A percentile compares a stretch with the other conserved stretches of the same genome.
Evolutionary conservation across 2,888 invertebrate species (phyloP).

Genomic region (Tethea ocularis): DNA sequence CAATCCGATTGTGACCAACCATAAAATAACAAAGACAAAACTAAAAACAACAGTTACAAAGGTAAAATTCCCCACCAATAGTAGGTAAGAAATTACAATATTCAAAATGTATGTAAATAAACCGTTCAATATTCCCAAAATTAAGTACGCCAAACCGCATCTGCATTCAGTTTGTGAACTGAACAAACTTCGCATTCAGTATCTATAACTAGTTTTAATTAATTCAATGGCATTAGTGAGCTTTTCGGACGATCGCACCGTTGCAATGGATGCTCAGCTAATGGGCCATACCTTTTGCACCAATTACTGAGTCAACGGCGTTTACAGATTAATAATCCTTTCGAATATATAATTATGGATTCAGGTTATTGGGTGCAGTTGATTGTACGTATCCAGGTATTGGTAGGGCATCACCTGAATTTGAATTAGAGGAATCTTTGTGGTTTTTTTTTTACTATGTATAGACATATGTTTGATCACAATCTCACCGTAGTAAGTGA

Average conservation of each 20-base stretch:
- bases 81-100: slow-evolving; percentile 1
- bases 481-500: no score
- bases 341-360: background rate
- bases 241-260: slow-evolving; percentile 41
- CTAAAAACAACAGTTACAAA: background rate
- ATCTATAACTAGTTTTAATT: slow-evolving; percentile 40
- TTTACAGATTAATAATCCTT: slow-evolving; percentile 16
- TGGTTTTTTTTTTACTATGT: no score
- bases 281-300: slow-evolving; percentile 29
- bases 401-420: background rate
- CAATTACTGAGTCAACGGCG: slow-evolving; percentile 12
- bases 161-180: slow-evolving; percentile 16
- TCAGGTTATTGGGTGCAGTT: background rate
- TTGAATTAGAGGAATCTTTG: background rate
- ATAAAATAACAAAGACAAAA: background rate
- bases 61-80: background rate
- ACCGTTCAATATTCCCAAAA: slow-evolving; percentile 15
- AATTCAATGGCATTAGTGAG: slow-evolving; percentile 43
- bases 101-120: slow-evolving; percentile 5
- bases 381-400: background rate
- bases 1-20: background rate
- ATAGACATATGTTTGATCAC: no score
- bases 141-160: slow-evolving; percentile 12
- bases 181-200: slow-evolving; percentile 25
- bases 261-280: slow-evolving; percentile 37